phyloP scores from a whole-genome alignment of 2,888 invertebrate genomes.

The Tipula confusa region DNA sequence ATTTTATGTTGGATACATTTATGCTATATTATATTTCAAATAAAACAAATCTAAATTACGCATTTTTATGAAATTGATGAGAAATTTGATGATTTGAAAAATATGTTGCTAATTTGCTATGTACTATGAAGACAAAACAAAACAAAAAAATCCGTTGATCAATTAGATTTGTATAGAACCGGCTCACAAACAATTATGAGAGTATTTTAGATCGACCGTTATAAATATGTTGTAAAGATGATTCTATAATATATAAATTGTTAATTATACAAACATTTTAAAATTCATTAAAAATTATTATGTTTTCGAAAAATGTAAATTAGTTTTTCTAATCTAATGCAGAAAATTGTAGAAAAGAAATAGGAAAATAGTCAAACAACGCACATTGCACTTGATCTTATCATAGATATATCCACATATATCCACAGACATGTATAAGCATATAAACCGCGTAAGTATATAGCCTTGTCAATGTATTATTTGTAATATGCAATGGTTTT shows the following conservation, averaged over 20 bases:
- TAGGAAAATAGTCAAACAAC: not conserved
- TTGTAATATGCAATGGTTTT: not conserved
- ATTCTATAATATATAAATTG: not conserved
- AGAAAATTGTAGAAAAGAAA: not conserved
- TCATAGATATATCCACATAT: not conserved
- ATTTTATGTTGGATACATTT: too few relatives aligned
- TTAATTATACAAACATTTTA: not conserved
- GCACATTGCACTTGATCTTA: constrained; percentile 25
- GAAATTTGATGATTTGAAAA: not conserved
- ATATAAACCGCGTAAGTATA: not conserved
- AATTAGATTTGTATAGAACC: not conserved
- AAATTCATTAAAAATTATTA: not conserved
- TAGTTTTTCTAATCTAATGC: not conserved
- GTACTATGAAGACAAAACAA: too few relatives aligned
- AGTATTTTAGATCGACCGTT: not conserved
- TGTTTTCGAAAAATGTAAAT: constrained; percentile 5
- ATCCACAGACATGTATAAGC: not conserved
- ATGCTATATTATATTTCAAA: not conserved
- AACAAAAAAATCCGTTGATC: not conserved
- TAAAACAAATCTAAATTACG: not conserved
- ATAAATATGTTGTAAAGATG: not conserved
- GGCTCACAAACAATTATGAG: not conserved
- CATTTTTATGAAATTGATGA: not conserved
- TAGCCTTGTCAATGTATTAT: not conserved
- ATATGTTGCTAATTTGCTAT: not conserved